These are phyloP conservation scores for Manis crassicaudata DNA, from an alignment of 2,797 vertebrate genomes.

Conservation along the genomic window DNA sequence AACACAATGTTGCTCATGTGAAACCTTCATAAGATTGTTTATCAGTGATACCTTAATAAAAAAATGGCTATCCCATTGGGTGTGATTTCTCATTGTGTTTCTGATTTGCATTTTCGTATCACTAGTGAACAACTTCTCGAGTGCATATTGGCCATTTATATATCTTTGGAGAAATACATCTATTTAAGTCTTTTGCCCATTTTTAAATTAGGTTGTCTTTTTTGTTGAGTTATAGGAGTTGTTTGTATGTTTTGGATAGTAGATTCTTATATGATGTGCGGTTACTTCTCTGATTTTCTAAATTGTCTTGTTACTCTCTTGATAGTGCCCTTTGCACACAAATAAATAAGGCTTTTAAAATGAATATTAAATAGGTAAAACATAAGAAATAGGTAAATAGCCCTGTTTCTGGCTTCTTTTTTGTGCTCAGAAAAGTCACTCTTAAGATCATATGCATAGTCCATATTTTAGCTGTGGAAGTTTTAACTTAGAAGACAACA, in stretches of 20 bases:
- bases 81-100: background rate
- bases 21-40: too few relatives aligned
- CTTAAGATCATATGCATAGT: background rate
- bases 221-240: background rate
- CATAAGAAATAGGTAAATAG: background rate
- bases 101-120: conserved; percentile 41
- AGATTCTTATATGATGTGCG: background rate
- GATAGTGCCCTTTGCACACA: background rate
- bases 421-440: background rate
- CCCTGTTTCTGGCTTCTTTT: background rate
- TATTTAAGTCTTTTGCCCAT: background rate
- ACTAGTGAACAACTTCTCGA: conserved; percentile 11
- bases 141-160: background rate
- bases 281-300: conserved; percentile 2
- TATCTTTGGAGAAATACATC: background rate
- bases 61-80: background rate
- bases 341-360: conserved; percentile 15
- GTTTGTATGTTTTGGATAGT: background rate
- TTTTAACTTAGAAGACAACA: background rate
- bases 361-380: conserved; percentile 15
- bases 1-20: too few relatives aligned
- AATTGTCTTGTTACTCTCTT: background rate
- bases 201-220: conserved; percentile 5
- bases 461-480: background rate
- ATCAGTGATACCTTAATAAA: too few relatives aligned